Percentiles rank a stretch among this genome's conserved stretches.
phyloP scores from a whole-genome alignment of 2,888 invertebrate species.

The Perithous albicinctus region DNA sequence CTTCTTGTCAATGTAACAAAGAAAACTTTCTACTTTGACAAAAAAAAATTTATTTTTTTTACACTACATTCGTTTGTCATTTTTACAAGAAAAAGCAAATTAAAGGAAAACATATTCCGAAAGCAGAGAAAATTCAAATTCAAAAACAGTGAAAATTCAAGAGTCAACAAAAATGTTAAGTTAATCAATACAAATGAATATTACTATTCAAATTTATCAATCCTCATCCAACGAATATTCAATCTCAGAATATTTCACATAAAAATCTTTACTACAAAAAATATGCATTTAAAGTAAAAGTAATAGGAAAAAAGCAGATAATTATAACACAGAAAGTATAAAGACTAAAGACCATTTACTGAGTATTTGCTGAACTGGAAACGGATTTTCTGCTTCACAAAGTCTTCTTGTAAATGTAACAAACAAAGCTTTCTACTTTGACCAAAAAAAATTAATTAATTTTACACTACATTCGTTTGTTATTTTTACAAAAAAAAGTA shows the following conservation, averaged over 20 bases:
- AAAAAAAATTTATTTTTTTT: no score
- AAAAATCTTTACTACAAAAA: not conserved
- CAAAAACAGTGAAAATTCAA: no score
- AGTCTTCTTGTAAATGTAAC: no score
- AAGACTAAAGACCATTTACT: slow-evolving; percentile 15
- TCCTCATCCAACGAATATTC: not conserved
- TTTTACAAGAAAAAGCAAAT: not conserved
- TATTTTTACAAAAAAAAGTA: not conserved
- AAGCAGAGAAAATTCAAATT: not conserved
- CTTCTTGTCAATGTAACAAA: no score
- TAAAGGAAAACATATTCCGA: not conserved
- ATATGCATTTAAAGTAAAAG: slow-evolving; percentile 30
- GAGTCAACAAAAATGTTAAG: not conserved
- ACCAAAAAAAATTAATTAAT: no score
- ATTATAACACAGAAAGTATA: not conserved
- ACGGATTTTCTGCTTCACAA: slow-evolving; percentile 62
- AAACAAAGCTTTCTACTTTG: no score
- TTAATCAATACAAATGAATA: not conserved
- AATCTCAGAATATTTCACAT: not conserved
- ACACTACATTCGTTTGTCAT: no score
- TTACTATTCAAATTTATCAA: not conserved
- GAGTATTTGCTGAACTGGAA: slow-evolving; percentile 24
- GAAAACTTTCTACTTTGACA: no score
- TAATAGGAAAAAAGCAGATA: not conserved
- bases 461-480: no score